phyloP scores from a whole-genome alignment of 2,797 vertebrate genomes.

The Anguilla megastoma region DNA sequence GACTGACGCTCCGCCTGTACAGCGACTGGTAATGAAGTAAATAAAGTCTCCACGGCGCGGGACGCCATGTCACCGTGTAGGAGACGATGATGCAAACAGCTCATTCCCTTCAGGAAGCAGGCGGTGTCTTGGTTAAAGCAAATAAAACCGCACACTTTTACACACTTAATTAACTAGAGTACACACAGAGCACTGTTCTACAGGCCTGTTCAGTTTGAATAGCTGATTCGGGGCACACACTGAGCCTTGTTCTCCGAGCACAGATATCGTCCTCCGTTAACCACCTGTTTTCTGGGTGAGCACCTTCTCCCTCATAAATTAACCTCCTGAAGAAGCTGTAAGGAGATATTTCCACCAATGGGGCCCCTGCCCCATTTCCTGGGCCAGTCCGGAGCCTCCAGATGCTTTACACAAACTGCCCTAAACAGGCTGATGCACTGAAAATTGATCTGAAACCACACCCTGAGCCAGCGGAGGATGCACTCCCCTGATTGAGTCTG shows the following conservation, averaged over 20 bases:
- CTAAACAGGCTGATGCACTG: too few relatives aligned
- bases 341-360: too few relatives aligned
- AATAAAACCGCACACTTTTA: background rate
- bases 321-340: too few relatives aligned
- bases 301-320: too few relatives aligned
- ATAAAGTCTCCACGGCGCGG: background rate
- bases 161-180: background rate
- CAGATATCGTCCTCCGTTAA: background rate
- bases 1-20: background rate
- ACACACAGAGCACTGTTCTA: background rate
- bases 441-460: too few relatives aligned
- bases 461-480: background rate
- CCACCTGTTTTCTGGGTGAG: background rate
- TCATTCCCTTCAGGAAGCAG: background rate
- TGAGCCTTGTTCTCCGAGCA: background rate
- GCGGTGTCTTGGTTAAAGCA: background rate
- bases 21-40: background rate
- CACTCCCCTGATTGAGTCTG: too few relatives aligned
- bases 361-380: too few relatives aligned
- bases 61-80: background rate
- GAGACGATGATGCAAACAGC: background rate
- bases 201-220: background rate
- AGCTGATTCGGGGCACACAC: background rate
- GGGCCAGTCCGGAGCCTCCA: too few relatives aligned
- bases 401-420: too few relatives aligned